Conservation (phyloP, 2,888 invertebrate genomes). For the Trissolcus japonicus region DNA sequence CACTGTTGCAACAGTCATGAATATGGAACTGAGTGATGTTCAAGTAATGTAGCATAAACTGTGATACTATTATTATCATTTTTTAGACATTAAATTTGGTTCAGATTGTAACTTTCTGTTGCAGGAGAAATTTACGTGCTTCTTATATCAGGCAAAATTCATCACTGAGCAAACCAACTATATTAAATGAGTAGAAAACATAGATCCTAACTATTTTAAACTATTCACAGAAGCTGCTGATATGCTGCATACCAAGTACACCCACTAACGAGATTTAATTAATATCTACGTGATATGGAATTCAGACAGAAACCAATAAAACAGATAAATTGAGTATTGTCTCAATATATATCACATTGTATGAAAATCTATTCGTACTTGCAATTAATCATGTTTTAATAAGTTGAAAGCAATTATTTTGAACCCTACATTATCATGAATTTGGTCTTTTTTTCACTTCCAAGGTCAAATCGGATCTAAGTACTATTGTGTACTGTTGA, state of each 20-base stretch:
- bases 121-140: constrained; percentile 26
- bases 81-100: not conserved
- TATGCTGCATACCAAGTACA: constrained; percentile 27
- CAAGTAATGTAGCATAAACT: too few species aligned
- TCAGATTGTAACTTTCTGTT: constrained; percentile 35
- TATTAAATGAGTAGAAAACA: constrained; percentile 51
- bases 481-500: too few species aligned
- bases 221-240: constrained; percentile 53
- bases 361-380: too few species aligned
- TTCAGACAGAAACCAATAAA: constrained; percentile 42
- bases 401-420: too few species aligned
- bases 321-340: constrained; percentile 29
- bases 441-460: too few species aligned
- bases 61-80: too few species aligned
- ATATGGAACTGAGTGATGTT: too few species aligned
- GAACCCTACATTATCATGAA: too few species aligned
- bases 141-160: constrained; percentile 36
- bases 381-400: too few species aligned
- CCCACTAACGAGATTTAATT: constrained; percentile 51
- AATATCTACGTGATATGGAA: constrained; percentile 45
- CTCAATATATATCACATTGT: constrained; percentile 10
- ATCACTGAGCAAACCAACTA: constrained; percentile 34
- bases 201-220: constrained; percentile 50
- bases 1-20: too few species aligned
- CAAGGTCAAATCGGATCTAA: too few species aligned